These are phyloP conservation scores for Tragelaphus eurycerus DNA, from an alignment of 2,797 vertebrate species.

Conservation along the genomic window DNA sequence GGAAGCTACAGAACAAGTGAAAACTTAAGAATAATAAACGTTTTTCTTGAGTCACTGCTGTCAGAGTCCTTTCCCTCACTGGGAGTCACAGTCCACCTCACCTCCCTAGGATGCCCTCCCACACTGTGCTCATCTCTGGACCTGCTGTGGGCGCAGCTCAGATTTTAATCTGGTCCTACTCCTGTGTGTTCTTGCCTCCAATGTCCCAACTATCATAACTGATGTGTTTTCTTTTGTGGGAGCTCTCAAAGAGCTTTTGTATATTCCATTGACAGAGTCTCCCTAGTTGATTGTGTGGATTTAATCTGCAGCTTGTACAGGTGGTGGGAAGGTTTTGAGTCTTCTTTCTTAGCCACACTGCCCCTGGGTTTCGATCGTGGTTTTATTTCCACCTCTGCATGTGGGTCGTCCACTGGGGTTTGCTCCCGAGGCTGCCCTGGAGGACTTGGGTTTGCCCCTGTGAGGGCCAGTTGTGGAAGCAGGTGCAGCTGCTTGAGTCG, in stretches of 20 bases:
- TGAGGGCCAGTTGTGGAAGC: neutral
- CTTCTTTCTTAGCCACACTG: fast-evolving
- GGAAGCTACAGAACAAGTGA: neutral
- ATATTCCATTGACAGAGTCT: neutral
- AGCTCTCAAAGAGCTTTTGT: neutral
- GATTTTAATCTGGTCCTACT: neutral
- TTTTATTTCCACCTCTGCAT: neutral
- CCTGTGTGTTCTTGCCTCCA: neutral
- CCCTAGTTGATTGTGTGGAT: neutral
- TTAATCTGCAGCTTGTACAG: neutral
- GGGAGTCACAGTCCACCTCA: neutral
- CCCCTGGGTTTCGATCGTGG: neutral
- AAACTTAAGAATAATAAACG: neutral
- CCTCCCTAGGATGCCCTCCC: neutral
- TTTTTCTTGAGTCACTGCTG: neutral
- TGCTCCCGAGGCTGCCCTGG: neutral
- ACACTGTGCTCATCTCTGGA: neutral
- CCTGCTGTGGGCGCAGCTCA: neutral
- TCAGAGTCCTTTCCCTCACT: neutral
- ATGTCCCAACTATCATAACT: neutral
- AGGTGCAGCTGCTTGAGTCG: fast-evolving
- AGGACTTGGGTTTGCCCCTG: neutral
- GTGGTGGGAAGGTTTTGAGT: neutral
- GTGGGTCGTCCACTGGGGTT: neutral
- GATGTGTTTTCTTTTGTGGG: neutral